Evolutionary conservation across 2,797 vertebrate species (phyloP).

Genomic region (Hephaestus fuliginosus): DNA sequence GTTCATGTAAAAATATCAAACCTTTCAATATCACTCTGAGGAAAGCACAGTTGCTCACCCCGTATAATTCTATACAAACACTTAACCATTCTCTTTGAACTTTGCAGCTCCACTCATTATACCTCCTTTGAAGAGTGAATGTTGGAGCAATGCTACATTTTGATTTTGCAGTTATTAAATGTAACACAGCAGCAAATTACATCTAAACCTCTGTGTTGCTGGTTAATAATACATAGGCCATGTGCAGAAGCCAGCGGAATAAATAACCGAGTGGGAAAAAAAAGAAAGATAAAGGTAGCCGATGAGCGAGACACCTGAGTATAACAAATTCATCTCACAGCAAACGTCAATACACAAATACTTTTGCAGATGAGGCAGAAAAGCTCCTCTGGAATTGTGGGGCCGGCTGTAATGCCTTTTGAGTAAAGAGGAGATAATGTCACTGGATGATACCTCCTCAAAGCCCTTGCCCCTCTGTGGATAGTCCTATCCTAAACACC

Average conservation of each 20-base stretch:
- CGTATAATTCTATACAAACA: constrained; percentile 83
- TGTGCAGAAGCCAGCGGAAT: constrained; percentile 64
- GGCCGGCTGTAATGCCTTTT: constrained; percentile 35
- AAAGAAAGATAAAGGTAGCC: constrained; percentile 63
- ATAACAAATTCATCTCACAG: constrained; percentile 70
- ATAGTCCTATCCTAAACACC: constrained; percentile 55
- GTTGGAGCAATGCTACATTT: constrained; percentile 80
- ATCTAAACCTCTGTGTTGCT: constrained; percentile 76
- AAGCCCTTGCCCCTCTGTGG: constrained; percentile 39
- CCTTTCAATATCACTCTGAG: constrained; percentile 82
- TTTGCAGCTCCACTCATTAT: constrained; percentile 82
- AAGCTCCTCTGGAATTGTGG: constrained; percentile 51
- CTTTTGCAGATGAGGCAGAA: constrained; percentile 78
- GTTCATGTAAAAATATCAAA: constrained; percentile 87
- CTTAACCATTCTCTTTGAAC: constrained; percentile 88
- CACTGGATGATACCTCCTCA: constrained; percentile 52
- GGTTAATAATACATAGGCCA: constrained; percentile 82
- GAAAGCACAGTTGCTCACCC: constrained; percentile 74
- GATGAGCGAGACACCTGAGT: constrained; percentile 51
- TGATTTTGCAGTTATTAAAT: constrained; percentile 86
- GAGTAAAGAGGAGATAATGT: constrained; percentile 69
- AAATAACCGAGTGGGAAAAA: constrained; percentile 52
- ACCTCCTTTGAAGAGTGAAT: constrained; percentile 84
- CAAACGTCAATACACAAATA: constrained; percentile 71
- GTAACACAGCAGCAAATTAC: constrained; percentile 84